These are phyloP conservation scores for Drepana arcuata DNA, from an alignment of 1,140 invertebrate genomes.

Conservation along the genomic window DNA sequence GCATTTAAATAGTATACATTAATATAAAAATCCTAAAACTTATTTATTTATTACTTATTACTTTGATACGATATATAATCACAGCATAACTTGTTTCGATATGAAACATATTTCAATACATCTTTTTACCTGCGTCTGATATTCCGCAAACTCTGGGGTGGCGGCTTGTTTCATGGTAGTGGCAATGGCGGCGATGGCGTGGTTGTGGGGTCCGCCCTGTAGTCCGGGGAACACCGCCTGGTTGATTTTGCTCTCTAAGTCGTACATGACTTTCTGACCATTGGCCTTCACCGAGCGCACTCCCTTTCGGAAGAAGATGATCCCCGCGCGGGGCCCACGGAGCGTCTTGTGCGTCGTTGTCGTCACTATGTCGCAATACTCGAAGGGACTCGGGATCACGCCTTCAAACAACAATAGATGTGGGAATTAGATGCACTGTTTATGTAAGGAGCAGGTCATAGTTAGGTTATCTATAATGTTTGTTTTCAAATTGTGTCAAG, in stretches of 20 bases:
- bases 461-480: too few species aligned
- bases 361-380: constrained; percentile 94
- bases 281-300: constrained; percentile 80
- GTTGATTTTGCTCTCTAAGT: constrained; percentile 91
- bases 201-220: constrained; percentile 94
- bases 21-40: too few species aligned
- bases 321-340: constrained; percentile 89
- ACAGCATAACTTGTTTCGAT: too few species aligned
- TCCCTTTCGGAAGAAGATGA: constrained; percentile 94
- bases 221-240: constrained; percentile 96
- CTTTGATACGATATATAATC: too few species aligned
- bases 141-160: constrained; percentile 85
- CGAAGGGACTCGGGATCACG: constrained; percentile 91
- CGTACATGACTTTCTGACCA: constrained; percentile 87
- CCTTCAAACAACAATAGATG: constrained; percentile 55
- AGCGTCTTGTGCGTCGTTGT: constrained; percentile 98
- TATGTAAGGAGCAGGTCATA: too few species aligned
- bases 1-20: too few species aligned
- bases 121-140: constrained; percentile 93
- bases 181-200: constrained; percentile 92
- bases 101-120: too few species aligned
- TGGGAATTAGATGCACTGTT: neutral
- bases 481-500: too few species aligned
- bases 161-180: constrained; percentile 91
- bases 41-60: too few species aligned